Conservation (phyloP, 2,888 invertebrate genomes). For the Ditula angustiorana region DNA sequence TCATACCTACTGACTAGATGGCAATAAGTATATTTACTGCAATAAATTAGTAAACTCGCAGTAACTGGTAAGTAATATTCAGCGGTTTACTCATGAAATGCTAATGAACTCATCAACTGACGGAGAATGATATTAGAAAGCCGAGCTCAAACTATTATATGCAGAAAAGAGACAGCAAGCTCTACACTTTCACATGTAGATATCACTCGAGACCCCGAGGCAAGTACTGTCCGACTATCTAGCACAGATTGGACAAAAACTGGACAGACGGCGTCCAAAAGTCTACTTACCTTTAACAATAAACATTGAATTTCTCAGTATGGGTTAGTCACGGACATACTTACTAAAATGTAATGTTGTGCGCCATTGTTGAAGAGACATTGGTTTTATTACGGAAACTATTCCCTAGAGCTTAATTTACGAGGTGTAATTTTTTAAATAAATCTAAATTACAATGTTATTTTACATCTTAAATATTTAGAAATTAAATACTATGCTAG, state of each 20-base stretch:
- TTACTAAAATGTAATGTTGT: too few species aligned
- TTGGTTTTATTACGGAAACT: too few species aligned
- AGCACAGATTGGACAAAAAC: conserved; percentile 14
- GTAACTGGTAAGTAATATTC: too few species aligned
- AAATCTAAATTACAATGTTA: too few species aligned
- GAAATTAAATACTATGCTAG: too few species aligned
- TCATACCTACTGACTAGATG: too few species aligned
- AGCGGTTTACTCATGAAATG: conserved; percentile 13
- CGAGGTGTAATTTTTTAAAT: too few species aligned
- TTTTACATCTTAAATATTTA: too few species aligned
- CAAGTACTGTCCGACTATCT: conserved; percentile 12
- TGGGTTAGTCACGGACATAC: not conserved
- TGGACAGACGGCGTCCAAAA: not conserved
- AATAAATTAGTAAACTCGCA: too few species aligned
- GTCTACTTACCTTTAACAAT: not conserved
- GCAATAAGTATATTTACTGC: too few species aligned
- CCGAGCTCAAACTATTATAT: conserved; percentile 13
- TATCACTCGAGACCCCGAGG: conserved; percentile 18
- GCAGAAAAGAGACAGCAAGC: conserved; percentile 25
- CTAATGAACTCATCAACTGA: conserved; percentile 19
- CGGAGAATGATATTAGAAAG: conserved; percentile 36
- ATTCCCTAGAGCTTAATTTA: too few species aligned
- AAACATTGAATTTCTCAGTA: not conserved
- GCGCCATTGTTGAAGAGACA: too few species aligned
- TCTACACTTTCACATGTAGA: conserved; percentile 37